Evolutionary conservation across 2,113 vertebrate genomes (phyloP).

Genomic region (Cyanoramphus novaezelandiae): DNA sequence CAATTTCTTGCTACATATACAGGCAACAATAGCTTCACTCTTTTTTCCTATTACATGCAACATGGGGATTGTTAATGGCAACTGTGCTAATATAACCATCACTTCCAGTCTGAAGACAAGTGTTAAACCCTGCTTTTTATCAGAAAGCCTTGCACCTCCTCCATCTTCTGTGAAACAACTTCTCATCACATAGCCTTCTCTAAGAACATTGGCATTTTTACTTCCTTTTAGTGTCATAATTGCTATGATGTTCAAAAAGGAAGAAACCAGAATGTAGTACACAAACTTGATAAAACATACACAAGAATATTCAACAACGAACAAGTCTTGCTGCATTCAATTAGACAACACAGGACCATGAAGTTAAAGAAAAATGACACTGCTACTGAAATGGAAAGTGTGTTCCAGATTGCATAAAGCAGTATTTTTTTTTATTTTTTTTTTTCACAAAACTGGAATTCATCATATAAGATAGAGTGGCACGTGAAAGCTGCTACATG

Average conservation of each 20-base stretch:
- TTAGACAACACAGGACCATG: not conserved
- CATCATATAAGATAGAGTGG: not conserved
- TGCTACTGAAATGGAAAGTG: not conserved
- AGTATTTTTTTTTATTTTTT: not conserved
- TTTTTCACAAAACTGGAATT: not conserved
- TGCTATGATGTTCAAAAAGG: not conserved
- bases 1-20: not conserved
- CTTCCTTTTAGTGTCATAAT: not conserved
- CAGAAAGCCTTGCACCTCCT: not conserved
- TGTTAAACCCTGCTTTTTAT: not conserved
- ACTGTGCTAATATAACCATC: not conserved
- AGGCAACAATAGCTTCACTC: not conserved
- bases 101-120: not conserved
- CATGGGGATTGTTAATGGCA: not conserved
- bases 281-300: not conserved
- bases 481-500: not conserved
- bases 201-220: not conserved
- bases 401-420: not conserved
- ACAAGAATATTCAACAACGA: not conserved
- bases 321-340: not conserved
- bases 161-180: not conserved
- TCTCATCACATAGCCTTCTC: not conserved
- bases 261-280: not conserved
- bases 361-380: not conserved
- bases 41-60: not conserved